Percentiles rank a stretch among this genome's conserved stretches.
Conservation (phyloP, 1,140 invertebrate species). For the Apis cerana region DNA sequence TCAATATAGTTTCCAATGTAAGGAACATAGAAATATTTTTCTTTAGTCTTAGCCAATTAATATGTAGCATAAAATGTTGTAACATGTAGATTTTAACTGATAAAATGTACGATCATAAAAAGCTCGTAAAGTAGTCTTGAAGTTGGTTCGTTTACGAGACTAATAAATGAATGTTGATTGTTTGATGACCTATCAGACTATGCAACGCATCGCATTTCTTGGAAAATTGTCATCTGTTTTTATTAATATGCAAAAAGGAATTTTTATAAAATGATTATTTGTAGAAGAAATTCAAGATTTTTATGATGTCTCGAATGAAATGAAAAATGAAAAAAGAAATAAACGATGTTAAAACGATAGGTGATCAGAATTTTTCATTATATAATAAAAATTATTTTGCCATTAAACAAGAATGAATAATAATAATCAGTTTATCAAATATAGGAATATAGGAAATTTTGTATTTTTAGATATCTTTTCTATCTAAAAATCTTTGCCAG, state of each 20-base stretch:
- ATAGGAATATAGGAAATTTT: background rate
- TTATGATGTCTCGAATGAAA: too few relatives aligned
- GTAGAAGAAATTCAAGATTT: background rate
- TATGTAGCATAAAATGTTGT: background rate
- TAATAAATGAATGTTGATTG: conserved; percentile 1
- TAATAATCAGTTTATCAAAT: background rate
- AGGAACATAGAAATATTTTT: background rate
- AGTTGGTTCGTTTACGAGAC: conserved; percentile 5
- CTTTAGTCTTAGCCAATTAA: background rate
- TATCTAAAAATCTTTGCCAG: background rate
- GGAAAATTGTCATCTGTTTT: background rate
- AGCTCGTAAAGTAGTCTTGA: conserved; percentile 6
- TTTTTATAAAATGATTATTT: background rate
- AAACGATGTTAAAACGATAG: background rate
- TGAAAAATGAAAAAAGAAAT: background rate
- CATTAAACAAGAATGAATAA: background rate
- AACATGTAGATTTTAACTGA: background rate
- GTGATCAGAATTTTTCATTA: too few relatives aligned
- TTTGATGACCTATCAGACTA: background rate
- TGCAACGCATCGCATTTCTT: background rate
- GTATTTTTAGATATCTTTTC: background rate
- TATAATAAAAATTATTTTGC: too few relatives aligned
- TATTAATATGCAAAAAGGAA: background rate
- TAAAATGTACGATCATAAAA: background rate
- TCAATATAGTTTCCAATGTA: too few relatives aligned